Percentiles rank a stretch among this genome's conserved stretches.
phyloP scores from a whole-genome alignment of 2,797 vertebrate species.

The Diplodus sargus region DNA sequence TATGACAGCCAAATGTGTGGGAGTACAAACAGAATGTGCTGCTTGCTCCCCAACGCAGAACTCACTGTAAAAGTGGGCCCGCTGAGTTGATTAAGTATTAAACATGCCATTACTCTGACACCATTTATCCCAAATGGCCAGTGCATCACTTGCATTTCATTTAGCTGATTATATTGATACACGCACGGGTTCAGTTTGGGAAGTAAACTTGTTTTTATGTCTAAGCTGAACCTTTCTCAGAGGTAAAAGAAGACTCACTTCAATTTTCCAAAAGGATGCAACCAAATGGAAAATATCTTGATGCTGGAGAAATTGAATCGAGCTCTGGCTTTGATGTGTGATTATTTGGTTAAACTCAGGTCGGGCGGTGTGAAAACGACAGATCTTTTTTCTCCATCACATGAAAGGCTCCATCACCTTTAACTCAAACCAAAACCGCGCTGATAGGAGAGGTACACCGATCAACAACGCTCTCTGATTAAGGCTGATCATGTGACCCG shows the following conservation, averaged over 20 bases:
- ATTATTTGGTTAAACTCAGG: slow-evolving; percentile 17
- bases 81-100: slow-evolving; percentile 63
- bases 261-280: slow-evolving; percentile 5
- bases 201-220: background rate
- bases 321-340: slow-evolving; percentile 21
- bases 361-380: slow-evolving; percentile 4
- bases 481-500: slow-evolving; percentile 17
- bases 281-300: slow-evolving; percentile 13
- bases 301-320: background rate
- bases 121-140: slow-evolving; percentile 34
- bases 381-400: slow-evolving; percentile 12
- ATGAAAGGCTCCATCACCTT: slow-evolving; percentile 17
- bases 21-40: slow-evolving; percentile 70
- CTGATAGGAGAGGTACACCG: background rate
- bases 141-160: slow-evolving; percentile 20
- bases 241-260: background rate
- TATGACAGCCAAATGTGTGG: slow-evolving; percentile 74
- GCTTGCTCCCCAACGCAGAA: slow-evolving; percentile 58
- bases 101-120: slow-evolving; percentile 57
- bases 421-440: slow-evolving; percentile 4
- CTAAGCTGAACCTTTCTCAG: slow-evolving; percentile 8
- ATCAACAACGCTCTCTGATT: slow-evolving; percentile 4
- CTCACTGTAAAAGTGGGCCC: slow-evolving; percentile 51
- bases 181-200: slow-evolving; percentile 1
- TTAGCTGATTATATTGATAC: slow-evolving; percentile 14